Evolutionary conservation across 2,888 invertebrate genomes (phyloP), one percentile per base, ranked within the genome.

Genomic region (Automeris io): DNA sequence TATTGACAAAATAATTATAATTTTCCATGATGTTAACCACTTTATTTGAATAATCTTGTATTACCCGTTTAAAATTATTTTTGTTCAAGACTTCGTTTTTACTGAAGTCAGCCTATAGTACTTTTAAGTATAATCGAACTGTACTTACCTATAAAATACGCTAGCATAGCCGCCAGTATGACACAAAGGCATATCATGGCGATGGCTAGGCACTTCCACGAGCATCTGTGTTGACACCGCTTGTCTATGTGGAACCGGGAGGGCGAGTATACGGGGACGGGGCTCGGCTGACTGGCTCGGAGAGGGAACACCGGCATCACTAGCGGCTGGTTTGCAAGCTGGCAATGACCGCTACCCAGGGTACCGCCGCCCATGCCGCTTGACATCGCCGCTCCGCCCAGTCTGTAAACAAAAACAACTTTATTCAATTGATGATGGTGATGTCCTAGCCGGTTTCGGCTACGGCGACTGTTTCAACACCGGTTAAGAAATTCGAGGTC

Each of bases 121-220:
- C 8, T 16, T 5, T 7, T 13, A 13, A 29, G 18, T 25, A 12
- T 1, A 25, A 2, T n/a, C n/a, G 13, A 22, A 13, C 21, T 7
- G n/a, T 13, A 85, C 92, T 92, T 89, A 97, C 97, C 95, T 89
- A 95, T 96, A 87, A 97, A 96, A 88, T 97, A 97, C 62, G 95
- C 95, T 78, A 97, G 91, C 92, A 96, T 96, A 57, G 96, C 96
- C 64, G 95, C 93, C 69, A 97, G 90, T 64, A 94, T 93, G 70
- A 97, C 94, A 70, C 94, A 92, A 65, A 97, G 89, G 74, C 97
- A 90, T 79, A 97, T 95, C 86, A 97, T 93, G 64, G 94, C 92
- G 79, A 98, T 95, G 80, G 96, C 95, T 77, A 95, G 93, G 83
- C 97, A 97, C 87, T 96, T 96, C 98, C 98, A 98, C 73, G 96